Percentiles rank a stretch among this genome's conserved stretches.
These are phyloP conservation scores for Lagorchestes hirsutus DNA, from an alignment of 2,797 vertebrate genomes.

Conservation along the genomic window DNA sequence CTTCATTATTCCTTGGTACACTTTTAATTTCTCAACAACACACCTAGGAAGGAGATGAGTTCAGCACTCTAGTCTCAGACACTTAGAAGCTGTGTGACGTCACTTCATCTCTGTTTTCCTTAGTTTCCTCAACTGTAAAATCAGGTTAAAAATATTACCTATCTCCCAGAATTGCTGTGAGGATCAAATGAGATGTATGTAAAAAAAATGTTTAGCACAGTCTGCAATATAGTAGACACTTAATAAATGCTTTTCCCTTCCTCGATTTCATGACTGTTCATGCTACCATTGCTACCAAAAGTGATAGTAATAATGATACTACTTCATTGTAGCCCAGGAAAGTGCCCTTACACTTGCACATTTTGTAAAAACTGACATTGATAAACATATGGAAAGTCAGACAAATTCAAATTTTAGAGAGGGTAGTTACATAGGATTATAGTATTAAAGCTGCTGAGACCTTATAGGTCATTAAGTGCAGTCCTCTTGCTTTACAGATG, in stretches of 20 bases:
- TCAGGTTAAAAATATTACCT: not conserved
- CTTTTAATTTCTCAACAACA: not conserved
- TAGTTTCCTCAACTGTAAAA: not conserved
- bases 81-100: not conserved
- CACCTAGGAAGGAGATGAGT: not conserved
- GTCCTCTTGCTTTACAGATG: not conserved
- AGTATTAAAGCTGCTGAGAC: not conserved
- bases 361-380: not conserved
- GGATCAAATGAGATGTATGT: not conserved
- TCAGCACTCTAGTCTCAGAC: not conserved
- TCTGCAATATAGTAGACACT: not conserved
- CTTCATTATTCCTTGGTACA: not conserved
- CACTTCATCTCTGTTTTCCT: not conserved
- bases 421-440: not conserved
- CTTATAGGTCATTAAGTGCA: not conserved
- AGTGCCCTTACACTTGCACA: not conserved
- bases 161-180: not conserved
- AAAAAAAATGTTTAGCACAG: not conserved
- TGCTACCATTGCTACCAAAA: not conserved
- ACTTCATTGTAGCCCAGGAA: not conserved
- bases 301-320: not conserved
- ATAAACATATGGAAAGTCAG: not conserved
- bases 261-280: not conserved
- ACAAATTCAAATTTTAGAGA: not conserved
- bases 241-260: not conserved